Conservation (phyloP, 1,140 invertebrate genomes). For the Pemphigus obesinymphae region DNA sequence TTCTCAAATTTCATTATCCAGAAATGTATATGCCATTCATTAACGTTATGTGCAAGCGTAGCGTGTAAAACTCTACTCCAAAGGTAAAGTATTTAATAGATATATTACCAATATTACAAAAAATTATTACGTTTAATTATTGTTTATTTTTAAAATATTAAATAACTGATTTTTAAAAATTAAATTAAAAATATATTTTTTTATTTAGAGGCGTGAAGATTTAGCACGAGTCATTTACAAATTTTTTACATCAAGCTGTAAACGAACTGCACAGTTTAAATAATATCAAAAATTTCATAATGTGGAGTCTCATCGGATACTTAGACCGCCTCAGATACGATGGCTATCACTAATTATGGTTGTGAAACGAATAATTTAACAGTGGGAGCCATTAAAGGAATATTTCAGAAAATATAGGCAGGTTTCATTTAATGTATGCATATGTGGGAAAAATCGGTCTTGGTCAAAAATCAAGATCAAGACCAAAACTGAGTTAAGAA, state of each 20-base stretch:
- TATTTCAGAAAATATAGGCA: not conserved
- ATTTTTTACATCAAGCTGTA: not conserved
- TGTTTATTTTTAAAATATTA: no score
- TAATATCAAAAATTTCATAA: not conserved
- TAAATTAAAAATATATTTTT: not conserved
- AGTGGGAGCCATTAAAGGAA: not conserved
- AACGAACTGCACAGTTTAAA: not conserved
- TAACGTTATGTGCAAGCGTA: not conserved
- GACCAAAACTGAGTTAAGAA: no score
- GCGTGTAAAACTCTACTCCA: not conserved
- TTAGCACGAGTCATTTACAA: not conserved
- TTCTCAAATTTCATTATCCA: not conserved
- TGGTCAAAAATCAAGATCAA: no score
- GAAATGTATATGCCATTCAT: not conserved
- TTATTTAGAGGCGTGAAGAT: not conserved
- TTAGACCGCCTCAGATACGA: not conserved
- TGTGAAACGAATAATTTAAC: not conserved
- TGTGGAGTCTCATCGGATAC: not conserved
- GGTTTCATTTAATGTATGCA: not conserved
- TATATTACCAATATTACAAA: no score
- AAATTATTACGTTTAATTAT: no score
- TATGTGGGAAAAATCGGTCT: no score
- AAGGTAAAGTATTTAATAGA: no score
- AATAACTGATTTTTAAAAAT: no score
- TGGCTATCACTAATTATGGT: not conserved